Base-by-base conservation (phyloP, 2,797 vertebrate genomes). In the Melanotaenia boesemani region DNA sequence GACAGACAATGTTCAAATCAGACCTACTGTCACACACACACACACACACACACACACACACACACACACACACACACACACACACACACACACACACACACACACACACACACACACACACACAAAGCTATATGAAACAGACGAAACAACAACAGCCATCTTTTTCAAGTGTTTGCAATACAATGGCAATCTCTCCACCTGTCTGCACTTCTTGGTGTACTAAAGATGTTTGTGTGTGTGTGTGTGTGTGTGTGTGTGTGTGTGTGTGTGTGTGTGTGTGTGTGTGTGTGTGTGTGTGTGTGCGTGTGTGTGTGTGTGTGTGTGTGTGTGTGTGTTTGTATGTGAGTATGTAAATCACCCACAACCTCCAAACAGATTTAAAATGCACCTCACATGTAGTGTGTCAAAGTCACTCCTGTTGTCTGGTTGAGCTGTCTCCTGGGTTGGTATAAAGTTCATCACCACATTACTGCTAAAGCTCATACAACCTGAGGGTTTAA, bases 1-100 rank as follows among this genome's bases (percentile, higher is more conserved):
- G 34, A 75, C 15, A 32, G 8, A 8, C 48, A 4, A 24, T 34
- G 36, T 46, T 72, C 50, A 22, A 24, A 63, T 67, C 34, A 67
- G 59, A 69, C 18, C 44, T 46, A 26, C 41, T 61, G n/a, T 60
- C 10, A n/a, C n/a, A n/a, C n/a, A n/a, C n/a, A n/a, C n/a, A n/a
- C n/a, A n/a, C n/a, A n/a, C n/a, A n/a, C n/a, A n/a, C n/a, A n/a
- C n/a, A n/a, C n/a, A n/a, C n/a, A n/a, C n/a, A n/a, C n/a, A n/a
- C n/a, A n/a, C n/a, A n/a, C n/a, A n/a, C n/a, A n/a, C n/a, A n/a
- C n/a, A n/a, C n/a, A n/a, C n/a, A n/a, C n/a, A n/a, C n/a, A n/a
- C n/a, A n/a, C n/a, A n/a, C n/a, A n/a, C n/a, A n/a, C n/a, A n/a
- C n/a, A n/a, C n/a, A n/a, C n/a, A n/a, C n/a, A n/a, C n/a, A n/a